Evolutionary conservation across 2,113 vertebrate genomes (phyloP).

Genomic region (Sinocyclocheilus anophthalmus): DNA sequence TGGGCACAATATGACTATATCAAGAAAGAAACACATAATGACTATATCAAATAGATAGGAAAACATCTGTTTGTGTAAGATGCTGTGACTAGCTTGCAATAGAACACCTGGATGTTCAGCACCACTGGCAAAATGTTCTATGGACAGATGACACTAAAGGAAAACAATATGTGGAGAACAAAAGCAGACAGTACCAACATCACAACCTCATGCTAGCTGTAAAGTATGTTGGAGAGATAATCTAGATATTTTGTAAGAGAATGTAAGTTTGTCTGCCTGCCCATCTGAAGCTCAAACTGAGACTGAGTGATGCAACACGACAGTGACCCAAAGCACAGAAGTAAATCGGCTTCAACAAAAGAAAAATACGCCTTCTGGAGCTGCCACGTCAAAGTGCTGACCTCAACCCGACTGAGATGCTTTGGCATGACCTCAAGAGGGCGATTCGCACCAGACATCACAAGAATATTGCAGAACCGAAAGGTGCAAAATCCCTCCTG

Average conservation of each 20-base stretch:
- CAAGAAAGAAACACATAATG: background rate
- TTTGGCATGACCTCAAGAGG: constrained; percentile 13
- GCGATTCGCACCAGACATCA: background rate
- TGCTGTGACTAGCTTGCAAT: background rate
- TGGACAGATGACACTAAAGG: background rate
- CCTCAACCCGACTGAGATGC: constrained; percentile 7
- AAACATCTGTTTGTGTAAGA: constrained; percentile 6
- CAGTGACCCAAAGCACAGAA: constrained; percentile 24
- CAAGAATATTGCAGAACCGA: background rate
- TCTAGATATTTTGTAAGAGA: background rate
- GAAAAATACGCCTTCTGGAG: constrained; percentile 15
- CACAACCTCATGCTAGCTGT: background rate
- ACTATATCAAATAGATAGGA: background rate
- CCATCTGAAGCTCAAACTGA: background rate
- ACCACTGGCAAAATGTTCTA: background rate
- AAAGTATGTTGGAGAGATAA: background rate
- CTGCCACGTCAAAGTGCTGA: background rate
- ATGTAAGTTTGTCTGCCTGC: background rate
- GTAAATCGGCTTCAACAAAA: background rate
- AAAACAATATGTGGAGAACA: background rate
- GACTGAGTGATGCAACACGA: constrained; percentile 7
- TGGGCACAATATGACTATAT: background rate
- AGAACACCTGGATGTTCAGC: constrained; percentile 5
- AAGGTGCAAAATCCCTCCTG: constrained; percentile 20
- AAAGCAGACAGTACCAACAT: background rate